These are phyloP conservation scores for Harmothoe impar DNA, from an alignment of 2,888 invertebrate genomes.

Conservation along the genomic window DNA sequence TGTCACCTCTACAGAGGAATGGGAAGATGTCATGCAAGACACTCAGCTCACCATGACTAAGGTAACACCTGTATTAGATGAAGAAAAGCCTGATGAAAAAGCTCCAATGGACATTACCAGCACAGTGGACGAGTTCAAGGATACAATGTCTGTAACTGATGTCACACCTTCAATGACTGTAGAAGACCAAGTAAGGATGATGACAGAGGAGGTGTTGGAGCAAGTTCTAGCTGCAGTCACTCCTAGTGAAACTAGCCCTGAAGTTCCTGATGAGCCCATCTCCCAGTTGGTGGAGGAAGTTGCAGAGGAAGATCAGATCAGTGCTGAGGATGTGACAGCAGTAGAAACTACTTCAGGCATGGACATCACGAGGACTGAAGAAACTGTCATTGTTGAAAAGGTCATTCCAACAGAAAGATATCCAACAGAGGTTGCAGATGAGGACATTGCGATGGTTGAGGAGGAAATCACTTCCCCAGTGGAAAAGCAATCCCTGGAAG, in stretches of 20 bases:
- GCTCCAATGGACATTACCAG: neutral
- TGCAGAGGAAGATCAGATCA: neutral
- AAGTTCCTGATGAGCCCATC: too few species aligned
- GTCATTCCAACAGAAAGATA: neutral
- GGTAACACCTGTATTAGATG: neutral
- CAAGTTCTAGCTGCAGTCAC: too few species aligned
- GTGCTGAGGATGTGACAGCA: neutral
- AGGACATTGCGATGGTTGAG: neutral
- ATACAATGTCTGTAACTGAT: too few species aligned
- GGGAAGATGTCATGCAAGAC: neutral
- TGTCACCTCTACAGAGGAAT: neutral
- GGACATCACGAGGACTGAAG: neutral
- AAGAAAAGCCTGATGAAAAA: neutral
- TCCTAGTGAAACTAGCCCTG: too few species aligned
- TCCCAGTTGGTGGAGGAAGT: too few species aligned
- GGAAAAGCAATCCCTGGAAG: neutral
- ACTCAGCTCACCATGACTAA: neutral
- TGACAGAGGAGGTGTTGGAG: too few species aligned
- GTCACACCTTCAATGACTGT: too few species aligned
- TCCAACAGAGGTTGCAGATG: neutral
- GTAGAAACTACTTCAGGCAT: neutral
- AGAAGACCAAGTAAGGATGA: too few species aligned
- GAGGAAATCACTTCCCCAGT: neutral
- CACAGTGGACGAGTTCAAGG: too few species aligned
- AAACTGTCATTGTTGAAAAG: neutral